Percentiles rank a stretch among this genome's conserved stretches.
Evolutionary conservation across 2,113 vertebrate species (phyloP).

Genomic region (Tautogolabrus adspersus): DNA sequence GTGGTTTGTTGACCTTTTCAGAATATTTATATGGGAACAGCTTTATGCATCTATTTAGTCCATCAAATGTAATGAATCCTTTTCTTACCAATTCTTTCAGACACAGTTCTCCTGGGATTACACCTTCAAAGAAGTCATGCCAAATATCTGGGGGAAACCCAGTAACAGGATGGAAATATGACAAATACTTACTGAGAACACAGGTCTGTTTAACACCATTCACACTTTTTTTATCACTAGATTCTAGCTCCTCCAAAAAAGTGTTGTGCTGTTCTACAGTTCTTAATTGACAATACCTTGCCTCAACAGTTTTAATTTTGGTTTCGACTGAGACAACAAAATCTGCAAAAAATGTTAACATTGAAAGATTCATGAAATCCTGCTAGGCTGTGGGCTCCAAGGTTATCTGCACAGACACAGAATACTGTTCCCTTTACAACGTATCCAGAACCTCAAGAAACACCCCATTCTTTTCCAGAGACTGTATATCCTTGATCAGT

Average conservation of each 20-base stretch:
- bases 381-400: too few relatives aligned
- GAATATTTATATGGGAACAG: constrained; percentile 9
- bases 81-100: not conserved
- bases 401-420: too few relatives aligned
- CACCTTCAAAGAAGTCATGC: constrained; percentile 6
- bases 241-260: not conserved
- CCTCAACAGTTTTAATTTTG: not conserved
- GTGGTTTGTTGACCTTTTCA: constrained; percentile 3
- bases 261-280: not conserved
- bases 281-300: not conserved
- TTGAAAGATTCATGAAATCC: not conserved
- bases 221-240: not conserved
- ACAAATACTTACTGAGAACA: not conserved
- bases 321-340: not conserved
- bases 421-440: not conserved
- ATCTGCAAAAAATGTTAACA: not conserved
- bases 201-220: constrained; percentile 2
- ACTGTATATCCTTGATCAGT: constrained; percentile 4
- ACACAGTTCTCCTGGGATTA: not conserved
- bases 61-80: not conserved
- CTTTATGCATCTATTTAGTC: not conserved
- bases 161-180: not conserved
- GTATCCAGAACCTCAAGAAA: not conserved
- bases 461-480: not conserved
- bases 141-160: not conserved